Evolutionary conservation across 2,888 invertebrate species (phyloP).

Genomic region (Alitta virens): DNA sequence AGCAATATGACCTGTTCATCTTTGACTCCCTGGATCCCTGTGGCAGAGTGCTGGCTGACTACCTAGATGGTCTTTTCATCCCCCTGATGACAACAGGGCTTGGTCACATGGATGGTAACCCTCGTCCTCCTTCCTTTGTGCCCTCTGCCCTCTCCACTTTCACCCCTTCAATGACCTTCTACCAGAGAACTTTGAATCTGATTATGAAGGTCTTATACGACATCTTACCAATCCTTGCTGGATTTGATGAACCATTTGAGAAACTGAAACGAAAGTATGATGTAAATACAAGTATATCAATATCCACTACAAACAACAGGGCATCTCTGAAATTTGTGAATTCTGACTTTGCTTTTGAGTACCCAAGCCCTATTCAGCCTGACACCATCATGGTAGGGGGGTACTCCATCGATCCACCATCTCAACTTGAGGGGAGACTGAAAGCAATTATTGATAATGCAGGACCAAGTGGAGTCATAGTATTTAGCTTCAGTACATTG

Average conservation of each 20-base stretch:
- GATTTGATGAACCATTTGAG: conserved; percentile 24
- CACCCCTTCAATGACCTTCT: conserved; percentile 27
- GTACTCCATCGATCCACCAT: conserved; percentile 19
- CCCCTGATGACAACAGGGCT: conserved; percentile 27
- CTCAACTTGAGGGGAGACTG: conserved; percentile 14
- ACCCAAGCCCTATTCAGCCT: conserved; percentile 28
- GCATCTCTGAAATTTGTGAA: conserved; percentile 28
- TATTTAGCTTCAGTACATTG: conserved; percentile 28
- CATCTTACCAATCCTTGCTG: conserved; percentile 22
- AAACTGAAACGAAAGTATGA: conserved; percentile 19
- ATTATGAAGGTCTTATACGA: conserved; percentile 29
- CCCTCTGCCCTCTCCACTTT: conserved; percentile 27
- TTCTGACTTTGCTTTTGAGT: conserved; percentile 31
- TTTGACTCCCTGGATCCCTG: conserved; percentile 30
- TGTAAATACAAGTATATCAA: conserved; percentile 21
- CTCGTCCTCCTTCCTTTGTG: conserved; percentile 28
- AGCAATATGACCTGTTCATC: conserved; percentile 24
- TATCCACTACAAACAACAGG: conserved; percentile 24
- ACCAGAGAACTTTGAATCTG: conserved; percentile 23
- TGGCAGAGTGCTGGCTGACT: conserved; percentile 28
- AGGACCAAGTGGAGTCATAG: conserved; percentile 22
- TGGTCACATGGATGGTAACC: conserved; percentile 29
- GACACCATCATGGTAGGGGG: conserved; percentile 30
- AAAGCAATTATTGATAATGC: conserved; percentile 22
- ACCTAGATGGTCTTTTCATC: conserved; percentile 27